Evolutionary conservation across 2,888 invertebrate genomes (phyloP).

Genomic region (Sisyra terminalis): DNA sequence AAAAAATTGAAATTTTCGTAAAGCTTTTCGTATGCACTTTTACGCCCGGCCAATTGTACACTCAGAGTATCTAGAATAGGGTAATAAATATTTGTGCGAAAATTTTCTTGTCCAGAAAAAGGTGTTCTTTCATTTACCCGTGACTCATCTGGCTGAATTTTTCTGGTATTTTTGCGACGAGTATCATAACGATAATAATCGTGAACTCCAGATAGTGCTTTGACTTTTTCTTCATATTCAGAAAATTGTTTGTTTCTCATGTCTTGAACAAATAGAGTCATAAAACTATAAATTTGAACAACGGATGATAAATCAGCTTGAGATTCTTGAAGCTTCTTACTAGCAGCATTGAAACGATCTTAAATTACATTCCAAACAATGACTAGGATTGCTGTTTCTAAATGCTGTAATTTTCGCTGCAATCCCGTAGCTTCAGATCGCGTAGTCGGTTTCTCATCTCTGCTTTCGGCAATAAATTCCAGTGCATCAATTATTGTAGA

Average conservation of each 20-base stretch:
- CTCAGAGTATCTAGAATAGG: too few relatives aligned
- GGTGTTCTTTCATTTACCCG: too few relatives aligned
- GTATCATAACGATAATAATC: constrained; percentile 10
- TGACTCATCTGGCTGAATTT: too few relatives aligned
- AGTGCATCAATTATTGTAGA: constrained; percentile 12
- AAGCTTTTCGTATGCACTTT: too few relatives aligned
- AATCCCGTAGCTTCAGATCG: too few relatives aligned
- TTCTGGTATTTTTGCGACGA: constrained; percentile 10
- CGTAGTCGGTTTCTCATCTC: constrained; percentile 9
- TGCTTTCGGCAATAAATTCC: constrained; percentile 10
- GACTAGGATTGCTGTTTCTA: constrained; percentile 11
- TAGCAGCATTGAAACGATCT: constrained; percentile 4
- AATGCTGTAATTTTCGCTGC: constrained; percentile 8
- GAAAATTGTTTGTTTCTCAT: constrained; percentile 11
- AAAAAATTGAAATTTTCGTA: too few relatives aligned
- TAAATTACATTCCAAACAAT: constrained; percentile 10
- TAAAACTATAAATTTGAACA: constrained; percentile 8
- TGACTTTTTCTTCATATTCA: constrained; percentile 10
- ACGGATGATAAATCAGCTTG: constrained; percentile 10
- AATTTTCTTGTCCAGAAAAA: too few relatives aligned
- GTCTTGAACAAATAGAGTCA: constrained; percentile 10
- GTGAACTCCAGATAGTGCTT: constrained; percentile 10
- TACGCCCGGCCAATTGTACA: too few relatives aligned
- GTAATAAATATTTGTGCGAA: too few relatives aligned
- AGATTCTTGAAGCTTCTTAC: constrained; percentile 8